Base-by-base conservation (phyloP, 2,797 vertebrate species). In the Parauchenoglanis ngamensis region DNA sequence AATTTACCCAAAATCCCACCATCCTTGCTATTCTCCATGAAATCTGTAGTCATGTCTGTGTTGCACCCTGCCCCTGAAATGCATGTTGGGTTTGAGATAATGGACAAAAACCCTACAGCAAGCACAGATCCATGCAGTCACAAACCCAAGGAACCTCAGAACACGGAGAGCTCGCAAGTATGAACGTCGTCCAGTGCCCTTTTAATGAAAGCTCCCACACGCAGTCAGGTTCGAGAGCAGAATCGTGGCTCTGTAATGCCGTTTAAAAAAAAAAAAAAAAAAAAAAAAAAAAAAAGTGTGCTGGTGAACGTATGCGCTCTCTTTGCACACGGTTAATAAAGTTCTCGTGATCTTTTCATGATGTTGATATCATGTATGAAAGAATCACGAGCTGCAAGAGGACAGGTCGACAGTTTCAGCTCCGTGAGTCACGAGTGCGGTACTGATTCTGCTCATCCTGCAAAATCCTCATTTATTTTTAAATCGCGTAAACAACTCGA, bases 91-190 rank as follows among this genome's bases (percentile, higher is more conserved):
- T 83, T 87, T 67, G 56, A 85, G 70, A 84, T 44, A 88, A 59
- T 78, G 49, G 12, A 73, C 88, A 91, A 65, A 89, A 78, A 83
- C 85, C 57, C 70, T 73, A 75, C 77, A 79, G 89, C 44, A 83
- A 88, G 86, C 80, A 90, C 80, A 88, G 83, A 86, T 76, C 25
- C 90, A 89, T 92, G 91, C 92, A 91, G 31, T 73, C 70, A 52
- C 35, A 81, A 67, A 52, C 88, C 84, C 59, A 86, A 91, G 92
- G 80, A 91, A 92, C 88, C 90, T 88, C 92, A 91, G 89, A 91
- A 86, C 70, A 87, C 31, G 73, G 10, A 25, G 6, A 4, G 15
- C 12, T 67, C 8, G 2, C 0, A 8, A 7, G 10, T n/a, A 76
- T 25, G 23, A 40, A 15, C 5, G 35, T 35, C 35, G 35, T 35